Base-by-base conservation (phyloP, 1,140 invertebrate genomes). In the Brachionus sp. region DNA sequence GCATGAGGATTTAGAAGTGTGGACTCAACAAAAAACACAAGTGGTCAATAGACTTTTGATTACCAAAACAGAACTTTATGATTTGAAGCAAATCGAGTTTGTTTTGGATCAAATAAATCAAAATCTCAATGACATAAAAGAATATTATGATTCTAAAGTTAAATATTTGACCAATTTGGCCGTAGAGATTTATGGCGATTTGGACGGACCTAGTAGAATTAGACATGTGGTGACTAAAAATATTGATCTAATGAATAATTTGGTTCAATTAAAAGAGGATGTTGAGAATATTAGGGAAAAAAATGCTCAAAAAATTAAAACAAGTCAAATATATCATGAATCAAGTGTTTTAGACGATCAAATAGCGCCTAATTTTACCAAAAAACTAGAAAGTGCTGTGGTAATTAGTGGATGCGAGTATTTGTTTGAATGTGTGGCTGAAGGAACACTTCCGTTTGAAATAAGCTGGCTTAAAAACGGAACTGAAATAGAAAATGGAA, bases 381-480 rank as follows among this genome's bases (percentile, higher is more conserved):
- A 44, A 42, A 57, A 66, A 25, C 25, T 80, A 39, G 77, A 80
- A 42, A 62, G 37, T 42, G 77, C 77, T 35, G 39, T 80, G 37
- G 77, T 44, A 33, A 62, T 80, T 3, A 23, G 10, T 23, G 77
- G 77, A 12, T 57, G 29, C 6, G 29, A 62, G 50, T 33, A 80
- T 44, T 12, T 89, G 9, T 92, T 94, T 83, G 90, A 92, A 75
- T 94, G 93, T 85, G 92, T 94, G 3, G 90, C 87, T 70, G 85
- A 87, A 42, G 86, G 86, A 44, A 85, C 84, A 13, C 80, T 85
- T 33, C 85, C 86, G 84, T 92, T 93, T 13, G 92, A 93, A 87
- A 91, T 97, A 5, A 92, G 92, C 86, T 98, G 96, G 96, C 93
- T 92, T 85, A 92, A 93, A 85, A 96, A 98, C 88, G 94, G 93